A percentile compares a stretch with the other conserved stretches of the same genome.
Evolutionary conservation across 2,113 vertebrate genomes (phyloP).

Genomic region (Oreotrochilus melanogaster): DNA sequence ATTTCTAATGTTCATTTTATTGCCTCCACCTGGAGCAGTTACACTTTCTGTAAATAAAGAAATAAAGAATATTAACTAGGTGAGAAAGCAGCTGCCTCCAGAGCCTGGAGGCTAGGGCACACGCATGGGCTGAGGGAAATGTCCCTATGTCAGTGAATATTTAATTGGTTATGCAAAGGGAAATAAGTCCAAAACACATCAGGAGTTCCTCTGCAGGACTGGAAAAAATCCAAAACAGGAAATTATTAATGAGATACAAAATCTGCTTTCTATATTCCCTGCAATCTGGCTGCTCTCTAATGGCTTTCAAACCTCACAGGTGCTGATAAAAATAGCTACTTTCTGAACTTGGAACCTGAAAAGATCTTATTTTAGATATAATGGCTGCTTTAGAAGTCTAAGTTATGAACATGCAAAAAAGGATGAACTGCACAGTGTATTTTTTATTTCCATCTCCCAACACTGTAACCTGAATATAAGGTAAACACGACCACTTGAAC

Average conservation of each 20-base stretch:
- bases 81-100: background rate
- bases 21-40: background rate
- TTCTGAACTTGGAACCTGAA: background rate
- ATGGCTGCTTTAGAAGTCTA: background rate
- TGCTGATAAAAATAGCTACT: background rate
- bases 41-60: background rate
- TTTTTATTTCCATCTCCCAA: background rate
- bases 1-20: background rate
- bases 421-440: background rate
- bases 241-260: conserved; percentile 30
- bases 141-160: background rate
- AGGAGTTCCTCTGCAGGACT: background rate
- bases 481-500: background rate
- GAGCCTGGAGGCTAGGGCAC: background rate
- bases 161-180: background rate
- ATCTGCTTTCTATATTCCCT: conserved; percentile 11
- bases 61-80: background rate
- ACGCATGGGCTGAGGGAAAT: background rate
- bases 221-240: background rate
- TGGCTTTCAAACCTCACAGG: background rate
- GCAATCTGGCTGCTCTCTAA: background rate
- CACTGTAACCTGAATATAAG: background rate
- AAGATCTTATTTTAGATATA: background rate
- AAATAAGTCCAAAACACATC: conserved; percentile 13
- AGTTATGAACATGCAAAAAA: background rate